A percentile compares a stretch with the other conserved stretches of the same genome.
These are phyloP conservation scores for Micropoecilia bifurca DNA, from an alignment of 2,797 vertebrate species.

Conservation along the genomic window DNA sequence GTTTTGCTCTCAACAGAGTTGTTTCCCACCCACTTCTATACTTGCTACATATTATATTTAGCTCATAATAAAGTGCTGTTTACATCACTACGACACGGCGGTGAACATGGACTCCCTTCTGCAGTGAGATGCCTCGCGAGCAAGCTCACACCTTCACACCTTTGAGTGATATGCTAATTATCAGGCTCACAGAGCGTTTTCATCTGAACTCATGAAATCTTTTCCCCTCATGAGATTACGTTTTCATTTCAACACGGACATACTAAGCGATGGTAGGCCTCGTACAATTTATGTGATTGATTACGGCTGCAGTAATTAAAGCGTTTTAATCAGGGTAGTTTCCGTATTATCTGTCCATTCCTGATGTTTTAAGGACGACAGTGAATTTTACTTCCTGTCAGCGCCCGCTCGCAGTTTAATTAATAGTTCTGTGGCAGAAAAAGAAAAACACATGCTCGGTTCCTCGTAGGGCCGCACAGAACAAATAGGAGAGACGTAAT, in stretches of 20 bases:
- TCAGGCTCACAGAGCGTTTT: conserved; percentile 44
- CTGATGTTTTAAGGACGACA: conserved; percentile 46
- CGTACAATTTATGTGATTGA: conserved; percentile 47
- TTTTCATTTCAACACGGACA: conserved; percentile 40
- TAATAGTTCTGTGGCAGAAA: conserved; percentile 34
- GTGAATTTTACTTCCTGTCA: conserved; percentile 59
- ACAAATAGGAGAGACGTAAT: conserved; percentile 44
- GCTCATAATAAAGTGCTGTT: conserved; percentile 4
- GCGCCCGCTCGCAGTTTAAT: conserved; percentile 48
- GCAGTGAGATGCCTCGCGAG: conserved; percentile 24
- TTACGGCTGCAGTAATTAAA: conserved; percentile 55
- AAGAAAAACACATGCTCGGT: conserved; percentile 33
- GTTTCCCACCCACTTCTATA: background rate
- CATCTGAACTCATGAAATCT: conserved; percentile 39
- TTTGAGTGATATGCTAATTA: conserved; percentile 45
- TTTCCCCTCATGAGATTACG: conserved; percentile 26
- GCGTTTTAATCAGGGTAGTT: conserved; percentile 41
- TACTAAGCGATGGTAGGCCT: conserved; percentile 34
- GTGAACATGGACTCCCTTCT: conserved; percentile 19
- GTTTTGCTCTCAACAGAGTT: background rate
- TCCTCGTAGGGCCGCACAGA: conserved; percentile 24
- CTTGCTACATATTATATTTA: conserved; percentile 16
- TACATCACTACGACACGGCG: background rate
- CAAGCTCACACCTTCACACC: conserved; percentile 31
- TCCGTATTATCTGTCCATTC: conserved; percentile 40